Evolutionary conservation across 1,140 invertebrate genomes (phyloP).

Genomic region (Lepidotrigona ventralis): DNA sequence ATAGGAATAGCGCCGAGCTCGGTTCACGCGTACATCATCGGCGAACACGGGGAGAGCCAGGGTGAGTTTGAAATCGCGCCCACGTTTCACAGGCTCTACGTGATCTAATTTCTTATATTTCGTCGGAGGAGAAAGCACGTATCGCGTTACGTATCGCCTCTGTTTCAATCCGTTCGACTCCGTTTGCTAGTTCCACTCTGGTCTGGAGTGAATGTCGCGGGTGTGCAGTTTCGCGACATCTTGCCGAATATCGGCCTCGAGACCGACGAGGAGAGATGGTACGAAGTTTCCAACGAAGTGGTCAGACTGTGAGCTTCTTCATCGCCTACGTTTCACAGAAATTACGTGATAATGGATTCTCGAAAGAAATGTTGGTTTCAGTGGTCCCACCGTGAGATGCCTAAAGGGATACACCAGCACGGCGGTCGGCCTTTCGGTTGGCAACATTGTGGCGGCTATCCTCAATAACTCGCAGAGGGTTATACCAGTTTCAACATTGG

Average conservation of each 20-base stretch:
- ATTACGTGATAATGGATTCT: background rate
- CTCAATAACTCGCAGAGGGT: conserved; percentile 80
- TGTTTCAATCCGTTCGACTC: conserved; percentile 34
- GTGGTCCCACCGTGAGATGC: conserved; percentile 80
- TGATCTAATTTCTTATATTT: conserved; percentile 27
- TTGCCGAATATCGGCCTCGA: conserved; percentile 80
- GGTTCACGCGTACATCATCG: conserved; percentile 83
- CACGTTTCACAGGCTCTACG: background rate
- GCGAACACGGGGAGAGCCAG: conserved; percentile 84
- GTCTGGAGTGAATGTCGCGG: conserved; percentile 84
- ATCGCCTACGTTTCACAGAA: background rate
- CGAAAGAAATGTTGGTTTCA: conserved; percentile 49
- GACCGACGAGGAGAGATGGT: conserved; percentile 81
- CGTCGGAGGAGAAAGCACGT: conserved; percentile 28
- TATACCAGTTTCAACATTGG: conserved; percentile 81
- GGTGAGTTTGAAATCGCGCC: conserved; percentile 73
- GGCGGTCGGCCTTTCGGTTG: conserved; percentile 80
- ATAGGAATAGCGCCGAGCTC: conserved; percentile 81
- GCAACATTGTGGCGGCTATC: conserved; percentile 79
- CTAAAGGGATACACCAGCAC: conserved; percentile 82
- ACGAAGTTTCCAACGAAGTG: conserved; percentile 80
- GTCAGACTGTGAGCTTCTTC: conserved; percentile 77
- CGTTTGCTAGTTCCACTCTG: conserved; percentile 82
- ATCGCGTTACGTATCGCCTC: conserved; percentile 26
- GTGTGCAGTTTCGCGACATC: conserved; percentile 82